Evolutionary conservation across 2,113 vertebrate genomes (phyloP), one percentile per base, ranked within the genome.

Genomic region (Oncorhynchus nerka): DNA sequence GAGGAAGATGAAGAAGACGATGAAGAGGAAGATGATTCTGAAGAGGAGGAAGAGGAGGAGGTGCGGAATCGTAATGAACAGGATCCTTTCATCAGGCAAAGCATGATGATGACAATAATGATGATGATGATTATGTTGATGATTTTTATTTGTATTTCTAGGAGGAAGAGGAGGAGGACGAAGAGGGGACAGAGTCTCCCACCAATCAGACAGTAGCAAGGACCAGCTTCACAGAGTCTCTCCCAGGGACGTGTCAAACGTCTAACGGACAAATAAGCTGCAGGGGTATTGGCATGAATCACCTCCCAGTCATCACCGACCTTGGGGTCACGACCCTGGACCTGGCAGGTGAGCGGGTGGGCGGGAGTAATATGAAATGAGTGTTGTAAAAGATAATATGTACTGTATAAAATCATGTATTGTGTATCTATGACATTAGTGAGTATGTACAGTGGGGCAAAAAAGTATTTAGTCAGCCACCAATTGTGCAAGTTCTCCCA

Each of bases 241-340:
- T 90, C 66, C 90, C 88, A 0, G 84, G 79, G 1, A 84, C 78
- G 1, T 96, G 95, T 83, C 81, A 90, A 73, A 82, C 90, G 15
- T 80, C 79, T 4, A 91, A 89, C 70, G 78, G 32, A 3, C 87
- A 86, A 67, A 89, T 95, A 8, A 92, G 81, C 73, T 95, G 94
- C 81, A 80, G 85, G 68, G 91, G 88, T 3, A 4, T 90, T 26
- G 90, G 88, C 70, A 83, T 95, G 84, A 92, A 90, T 74, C 84
- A 85, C 0, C 74, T 95, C 78, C 94, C 94, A 4, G 73, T 80
- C 83, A 89, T 95, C 80, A 87, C 75, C 2, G 91, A 94, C 85
- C 81, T 79, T 5, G 83, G 80, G 62, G 87, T 94, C 82, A 93
- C 89, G 16, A 90, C 83, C 3, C 87, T 95, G 83, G 93, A 94